phyloP scores from a whole-genome alignment of 53 echinoderm and acorn worm species.

The Antedon mediterranea region DNA sequence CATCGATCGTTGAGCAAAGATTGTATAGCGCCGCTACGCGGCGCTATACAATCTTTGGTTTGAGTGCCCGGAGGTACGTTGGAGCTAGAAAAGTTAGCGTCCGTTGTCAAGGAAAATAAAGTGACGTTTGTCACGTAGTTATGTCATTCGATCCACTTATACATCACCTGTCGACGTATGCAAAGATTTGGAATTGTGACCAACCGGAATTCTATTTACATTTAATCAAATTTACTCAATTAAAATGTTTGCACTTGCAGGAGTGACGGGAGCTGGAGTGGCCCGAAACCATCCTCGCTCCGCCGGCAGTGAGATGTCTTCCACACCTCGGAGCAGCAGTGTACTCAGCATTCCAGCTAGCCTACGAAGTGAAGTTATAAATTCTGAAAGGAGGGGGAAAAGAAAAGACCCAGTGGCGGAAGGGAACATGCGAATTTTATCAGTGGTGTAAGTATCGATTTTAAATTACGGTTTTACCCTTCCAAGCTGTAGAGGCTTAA shows the following conservation, averaged over 20 bases:
- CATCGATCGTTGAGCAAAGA: no score
- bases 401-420: constrained; percentile 15
- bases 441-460: constrained; percentile 40
- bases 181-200: not conserved
- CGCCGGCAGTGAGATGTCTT: constrained; percentile 12
- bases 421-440: constrained; percentile 22
- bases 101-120: not conserved
- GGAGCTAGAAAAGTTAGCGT: not conserved
- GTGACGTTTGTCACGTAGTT: not conserved
- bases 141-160: not conserved
- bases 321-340: constrained; percentile 25
- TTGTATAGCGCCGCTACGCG: no score
- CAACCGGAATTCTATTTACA: not conserved
- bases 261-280: constrained; percentile 35
- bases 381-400: not conserved
- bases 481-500: not conserved
- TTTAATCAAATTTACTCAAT: not conserved
- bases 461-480: no score
- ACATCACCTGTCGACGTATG: not conserved
- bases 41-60: no score
- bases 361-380: constrained; percentile 4
- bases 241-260: constrained; percentile 27
- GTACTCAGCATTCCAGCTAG: constrained; percentile 31
- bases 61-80: no score
- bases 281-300: constrained; percentile 6